Evolutionary conservation across 2,888 invertebrate genomes (phyloP).

Genomic region (Anodontia alba): DNA sequence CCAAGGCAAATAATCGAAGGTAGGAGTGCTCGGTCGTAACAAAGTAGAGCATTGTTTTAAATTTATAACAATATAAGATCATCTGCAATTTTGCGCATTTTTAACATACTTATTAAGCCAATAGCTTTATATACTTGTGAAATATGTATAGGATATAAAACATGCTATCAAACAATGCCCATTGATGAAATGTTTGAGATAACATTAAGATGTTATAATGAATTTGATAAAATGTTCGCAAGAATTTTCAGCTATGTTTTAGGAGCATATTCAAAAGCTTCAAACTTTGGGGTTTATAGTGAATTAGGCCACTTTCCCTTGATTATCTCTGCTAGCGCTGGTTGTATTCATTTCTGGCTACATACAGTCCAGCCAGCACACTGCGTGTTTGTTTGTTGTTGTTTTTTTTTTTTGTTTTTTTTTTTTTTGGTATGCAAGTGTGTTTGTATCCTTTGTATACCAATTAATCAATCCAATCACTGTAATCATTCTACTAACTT

Average conservation of each 20-base stretch:
- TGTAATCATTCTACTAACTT: no score
- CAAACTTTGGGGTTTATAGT: not conserved
- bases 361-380: not conserved
- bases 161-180: not conserved
- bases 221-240: not conserved
- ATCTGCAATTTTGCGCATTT: not conserved
- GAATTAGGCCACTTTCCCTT: not conserved
- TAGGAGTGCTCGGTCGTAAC: no score
- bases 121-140: not conserved
- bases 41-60: not conserved
- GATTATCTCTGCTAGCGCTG: not conserved
- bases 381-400: no score
- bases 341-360: not conserved
- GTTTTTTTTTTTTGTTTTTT: no score
- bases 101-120: not conserved
- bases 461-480: no score
- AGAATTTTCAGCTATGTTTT: not conserved
- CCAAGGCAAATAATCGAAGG: no score
- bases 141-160: not conserved
- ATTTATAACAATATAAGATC: not conserved
- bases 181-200: not conserved
- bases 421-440: no score
- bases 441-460: no score
- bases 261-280: not conserved
- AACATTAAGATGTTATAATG: not conserved